These are phyloP conservation scores for Xylophagus ater DNA, from an alignment of 2,888 invertebrate genomes.

Conservation along the genomic window DNA sequence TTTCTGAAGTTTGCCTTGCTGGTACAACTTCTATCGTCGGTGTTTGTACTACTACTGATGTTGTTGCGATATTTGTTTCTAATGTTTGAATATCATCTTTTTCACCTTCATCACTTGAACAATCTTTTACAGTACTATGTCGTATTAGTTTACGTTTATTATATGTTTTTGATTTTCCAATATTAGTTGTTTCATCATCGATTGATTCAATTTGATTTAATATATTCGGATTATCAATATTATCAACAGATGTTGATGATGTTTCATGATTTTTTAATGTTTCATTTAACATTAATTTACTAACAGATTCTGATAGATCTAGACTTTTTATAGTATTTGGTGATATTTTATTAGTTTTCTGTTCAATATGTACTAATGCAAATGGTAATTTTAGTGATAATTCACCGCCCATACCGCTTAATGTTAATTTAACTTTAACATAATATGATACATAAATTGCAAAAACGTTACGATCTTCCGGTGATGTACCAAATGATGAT, in stretches of 20 bases:
- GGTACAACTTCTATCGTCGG: not conserved
- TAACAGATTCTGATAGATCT: constrained; percentile 5
- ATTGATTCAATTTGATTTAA: constrained; percentile 11
- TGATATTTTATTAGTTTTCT: constrained; percentile 6
- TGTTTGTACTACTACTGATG: not conserved
- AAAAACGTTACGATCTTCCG: constrained; percentile 73
- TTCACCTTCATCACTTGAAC: constrained; percentile 1
- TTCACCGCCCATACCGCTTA: constrained; percentile 73
- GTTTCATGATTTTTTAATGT: not conserved
- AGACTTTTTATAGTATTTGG: not conserved
- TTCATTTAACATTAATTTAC: constrained; percentile 4
- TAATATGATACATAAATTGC: constrained; percentile 88
- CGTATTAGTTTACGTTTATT: constrained; percentile 3
- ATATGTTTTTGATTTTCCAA: not conserved
- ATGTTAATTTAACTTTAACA: constrained; percentile 72
- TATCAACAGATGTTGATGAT: not conserved
- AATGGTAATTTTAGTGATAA: constrained; percentile 71
- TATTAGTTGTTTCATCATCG: constrained; percentile 4
- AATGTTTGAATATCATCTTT: not conserved
- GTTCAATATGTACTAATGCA: constrained; percentile 53
- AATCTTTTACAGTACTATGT: constrained; percentile 5
- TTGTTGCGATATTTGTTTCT: not conserved
- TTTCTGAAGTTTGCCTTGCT: not conserved
- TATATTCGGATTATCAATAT: not conserved
- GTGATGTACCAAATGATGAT: constrained; percentile 37